phyloP scores from a whole-genome alignment of 2,888 invertebrate species.

The Pharmacophagus antenor region DNA sequence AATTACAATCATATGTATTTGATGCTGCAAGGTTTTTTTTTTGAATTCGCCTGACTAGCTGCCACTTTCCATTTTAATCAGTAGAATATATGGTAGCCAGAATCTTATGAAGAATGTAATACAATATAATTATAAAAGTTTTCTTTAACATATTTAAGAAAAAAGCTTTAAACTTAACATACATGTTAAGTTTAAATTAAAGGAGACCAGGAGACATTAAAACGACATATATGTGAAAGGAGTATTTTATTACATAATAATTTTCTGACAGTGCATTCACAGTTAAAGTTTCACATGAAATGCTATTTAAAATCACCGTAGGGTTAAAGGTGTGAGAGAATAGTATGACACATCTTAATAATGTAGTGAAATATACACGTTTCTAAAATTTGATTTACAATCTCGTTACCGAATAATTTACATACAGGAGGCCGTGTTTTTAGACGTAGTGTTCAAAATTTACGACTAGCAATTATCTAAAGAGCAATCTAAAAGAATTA shows the following conservation, averaged over 20 bases:
- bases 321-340: slow-evolving; percentile 48
- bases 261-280: slow-evolving; percentile 76
- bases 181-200: too few species aligned
- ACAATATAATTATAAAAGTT: too few species aligned
- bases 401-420: slow-evolving; percentile 21
- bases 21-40: too few species aligned
- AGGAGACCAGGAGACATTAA: background rate
- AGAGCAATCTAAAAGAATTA: slow-evolving; percentile 9
- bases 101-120: too few species aligned
- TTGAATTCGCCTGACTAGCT: too few species aligned
- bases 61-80: too few species aligned
- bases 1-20: too few species aligned
- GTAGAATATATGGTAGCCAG: too few species aligned
- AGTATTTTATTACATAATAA: slow-evolving; percentile 71
- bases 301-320: slow-evolving; percentile 46
- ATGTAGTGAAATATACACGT: slow-evolving; percentile 47
- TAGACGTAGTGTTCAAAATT: slow-evolving; percentile 49
- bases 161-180: too few species aligned
- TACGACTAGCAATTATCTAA: slow-evolving; percentile 9
- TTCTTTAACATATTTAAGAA: too few species aligned
- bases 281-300: slow-evolving; percentile 61
- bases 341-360: slow-evolving; percentile 60
- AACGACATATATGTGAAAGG: slow-evolving; percentile 55
- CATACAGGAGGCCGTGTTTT: slow-evolving; percentile 64
- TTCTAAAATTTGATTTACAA: slow-evolving; percentile 18